Evolutionary conservation across 2,113 vertebrate species (phyloP), one percentile per base, ranked within the genome.

Genomic region (Bubo scandiacus): DNA sequence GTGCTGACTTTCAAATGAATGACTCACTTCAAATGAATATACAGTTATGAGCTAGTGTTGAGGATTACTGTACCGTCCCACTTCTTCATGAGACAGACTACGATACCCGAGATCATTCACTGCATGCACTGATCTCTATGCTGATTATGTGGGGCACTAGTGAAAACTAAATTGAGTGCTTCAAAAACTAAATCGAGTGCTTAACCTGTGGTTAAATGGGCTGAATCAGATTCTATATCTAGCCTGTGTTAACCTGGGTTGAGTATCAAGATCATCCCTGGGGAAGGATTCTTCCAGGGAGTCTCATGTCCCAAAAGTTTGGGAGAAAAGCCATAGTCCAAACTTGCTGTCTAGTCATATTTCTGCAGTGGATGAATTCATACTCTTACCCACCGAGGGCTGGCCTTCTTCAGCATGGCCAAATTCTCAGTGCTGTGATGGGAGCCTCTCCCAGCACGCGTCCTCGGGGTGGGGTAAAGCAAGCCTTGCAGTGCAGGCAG

Each of bases 401-500:
- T 75, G 70, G 13, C 21, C 9, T 3, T 43, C 43, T 70, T 23
- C 21, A 4, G 5, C 0, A 0, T n/a, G 38, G 20, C 29, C 19
- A 10, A 22, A 34, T 74, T 80, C 77, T 38, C 18, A n/a, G 47
- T 52, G 65, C 57, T 84, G n/a, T 18, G 14, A 12, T 11, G 47
- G 66, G 26, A 86, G 21, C 36, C 23, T 73, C 36, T 80, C 11
- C 30, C 40, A 55, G 16, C 23, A 15, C 5, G 7, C 0, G 0
- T 75, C 40, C 29, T 55, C 79, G 61, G 29, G 9, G 9, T 30
- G 47, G 29, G 45, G 30, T 90, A 34, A 63, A 81, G 30, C 40
- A 19, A 79, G 30, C 43, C 34, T 42, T 27, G 40, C n/a, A 17
- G 5, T 13, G 38, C 18, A 49, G 73, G 38, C 18, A 49, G 73